Evolutionary conservation across 2,113 vertebrate species (phyloP).

Genomic region (Eclectus roratus): DNA sequence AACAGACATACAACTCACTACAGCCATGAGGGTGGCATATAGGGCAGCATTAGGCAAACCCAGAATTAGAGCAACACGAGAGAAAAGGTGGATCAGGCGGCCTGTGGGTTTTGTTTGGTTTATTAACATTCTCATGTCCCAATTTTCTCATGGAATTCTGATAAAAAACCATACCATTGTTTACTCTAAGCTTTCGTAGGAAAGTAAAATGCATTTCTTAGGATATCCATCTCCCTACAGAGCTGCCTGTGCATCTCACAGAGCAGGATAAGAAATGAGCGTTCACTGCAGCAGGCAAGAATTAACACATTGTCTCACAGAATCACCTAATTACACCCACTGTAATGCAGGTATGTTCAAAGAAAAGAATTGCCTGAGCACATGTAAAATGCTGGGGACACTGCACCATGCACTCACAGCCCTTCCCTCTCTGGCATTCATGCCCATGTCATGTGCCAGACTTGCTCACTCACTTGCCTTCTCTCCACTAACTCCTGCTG

Average conservation of each 20-base stretch:
- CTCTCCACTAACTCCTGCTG: not conserved
- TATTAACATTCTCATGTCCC: not conserved
- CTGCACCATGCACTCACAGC: not conserved
- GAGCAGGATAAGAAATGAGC: not conserved
- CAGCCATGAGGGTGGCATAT: too few species aligned
- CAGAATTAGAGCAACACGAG: not conserved
- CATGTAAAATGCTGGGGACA: rapidly evolving
- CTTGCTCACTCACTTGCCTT: not conserved
- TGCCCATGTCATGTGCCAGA: not conserved
- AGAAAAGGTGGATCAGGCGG: not conserved
- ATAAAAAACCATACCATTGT: not conserved
- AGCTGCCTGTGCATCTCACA: not conserved
- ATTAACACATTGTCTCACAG: not conserved
- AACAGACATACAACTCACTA: not conserved
- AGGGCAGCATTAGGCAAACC: not conserved
- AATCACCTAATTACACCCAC: too few species aligned
- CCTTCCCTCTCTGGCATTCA: not conserved
- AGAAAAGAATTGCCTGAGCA: not conserved
- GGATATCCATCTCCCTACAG: not conserved
- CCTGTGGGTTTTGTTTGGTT: not conserved
- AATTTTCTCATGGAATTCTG: not conserved
- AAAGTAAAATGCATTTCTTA: not conserved
- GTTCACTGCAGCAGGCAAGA: not conserved
- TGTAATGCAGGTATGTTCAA: too few species aligned
- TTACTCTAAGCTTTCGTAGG: not conserved